These are phyloP conservation scores for Pandemis heparana DNA, from an alignment of 2,888 invertebrate species.

Conservation along the genomic window DNA sequence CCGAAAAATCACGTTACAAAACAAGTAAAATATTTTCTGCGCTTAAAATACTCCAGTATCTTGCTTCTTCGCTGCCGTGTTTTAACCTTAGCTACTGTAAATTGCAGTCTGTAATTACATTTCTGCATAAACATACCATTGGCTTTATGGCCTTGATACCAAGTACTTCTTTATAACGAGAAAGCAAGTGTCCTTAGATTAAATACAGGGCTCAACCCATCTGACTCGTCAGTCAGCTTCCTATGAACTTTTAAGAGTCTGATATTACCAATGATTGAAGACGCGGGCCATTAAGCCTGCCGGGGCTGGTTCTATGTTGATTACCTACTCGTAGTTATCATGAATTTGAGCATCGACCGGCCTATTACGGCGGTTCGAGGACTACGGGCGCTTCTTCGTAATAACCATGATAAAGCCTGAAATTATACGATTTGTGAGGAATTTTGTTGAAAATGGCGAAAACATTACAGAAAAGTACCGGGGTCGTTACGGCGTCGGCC, in stretches of 20 bases:
- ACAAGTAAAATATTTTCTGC: background rate
- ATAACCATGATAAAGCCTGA: slow-evolving; percentile 84
- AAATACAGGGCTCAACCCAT: slow-evolving; percentile 58
- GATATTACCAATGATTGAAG: slow-evolving; percentile 84
- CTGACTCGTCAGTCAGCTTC: slow-evolving; percentile 74
- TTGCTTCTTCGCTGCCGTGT: background rate
- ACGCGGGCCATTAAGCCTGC: slow-evolving; percentile 76
- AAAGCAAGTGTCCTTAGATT: slow-evolving; percentile 59
- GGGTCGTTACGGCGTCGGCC: slow-evolving; percentile 77
- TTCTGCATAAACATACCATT: slow-evolving; percentile 23
- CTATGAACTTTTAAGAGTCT: slow-evolving; percentile 80
- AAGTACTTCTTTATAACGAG: slow-evolving; percentile 20
- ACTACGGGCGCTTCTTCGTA: slow-evolving; percentile 81
- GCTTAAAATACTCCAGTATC: background rate
- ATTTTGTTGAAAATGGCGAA: slow-evolving; percentile 86
- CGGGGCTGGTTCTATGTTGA: slow-evolving; percentile 81
- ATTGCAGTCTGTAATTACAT: background rate
- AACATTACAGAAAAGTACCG: slow-evolving; percentile 85
- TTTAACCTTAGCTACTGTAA: background rate
- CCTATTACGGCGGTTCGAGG: slow-evolving; percentile 78
- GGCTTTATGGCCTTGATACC: slow-evolving; percentile 5
- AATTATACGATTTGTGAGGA: slow-evolving; percentile 85
- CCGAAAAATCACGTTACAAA: background rate
- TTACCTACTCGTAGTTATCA: slow-evolving; percentile 80
- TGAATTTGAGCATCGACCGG: slow-evolving; percentile 78